Conservation (phyloP, 2,113 vertebrate species). For the Psephotus haematonotus region DNA sequence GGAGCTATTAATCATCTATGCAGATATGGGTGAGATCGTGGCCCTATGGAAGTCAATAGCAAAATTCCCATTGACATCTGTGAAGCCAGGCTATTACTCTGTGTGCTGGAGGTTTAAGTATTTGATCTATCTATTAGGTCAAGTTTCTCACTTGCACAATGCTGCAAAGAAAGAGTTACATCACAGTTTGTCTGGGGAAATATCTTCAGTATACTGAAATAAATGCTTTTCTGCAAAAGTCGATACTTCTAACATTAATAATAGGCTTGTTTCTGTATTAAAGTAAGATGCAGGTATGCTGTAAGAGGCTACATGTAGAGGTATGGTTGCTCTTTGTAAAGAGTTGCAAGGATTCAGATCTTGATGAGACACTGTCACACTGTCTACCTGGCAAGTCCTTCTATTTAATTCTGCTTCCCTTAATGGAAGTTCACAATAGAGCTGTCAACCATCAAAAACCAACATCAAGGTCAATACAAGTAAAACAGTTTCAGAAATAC, state of each 20-base stretch:
- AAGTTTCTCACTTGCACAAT: not conserved
- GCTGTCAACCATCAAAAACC: not conserved
- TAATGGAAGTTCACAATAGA: not conserved
- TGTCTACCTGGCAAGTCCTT: not conserved
- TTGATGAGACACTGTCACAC: not conserved
- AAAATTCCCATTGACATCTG: slow-evolving; percentile 62
- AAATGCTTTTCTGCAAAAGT: not conserved
- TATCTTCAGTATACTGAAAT: not conserved
- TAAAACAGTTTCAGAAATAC: not conserved
- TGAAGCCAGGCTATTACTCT: slow-evolving; percentile 21
- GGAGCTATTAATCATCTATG: slow-evolving; percentile 61
- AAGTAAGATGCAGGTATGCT: not conserved
- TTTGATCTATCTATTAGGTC: slow-evolving; percentile 16
- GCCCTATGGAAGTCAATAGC: slow-evolving; percentile 47
- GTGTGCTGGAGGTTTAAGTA: slow-evolving; percentile 5
- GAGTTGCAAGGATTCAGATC: not conserved
- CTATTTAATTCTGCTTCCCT: not conserved
- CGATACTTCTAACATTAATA: not conserved
- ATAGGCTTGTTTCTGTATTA: not conserved
- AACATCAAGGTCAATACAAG: not conserved
- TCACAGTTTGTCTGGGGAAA: not conserved
- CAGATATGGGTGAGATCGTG: slow-evolving; percentile 56
- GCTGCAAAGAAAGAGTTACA: not conserved
- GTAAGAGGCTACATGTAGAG: not conserved
- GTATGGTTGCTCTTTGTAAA: not conserved